Evolutionary conservation across 1,140 invertebrate species (phyloP), one percentile per base, ranked within the genome.

Genomic region (Sitobion miscanthi): DNA sequence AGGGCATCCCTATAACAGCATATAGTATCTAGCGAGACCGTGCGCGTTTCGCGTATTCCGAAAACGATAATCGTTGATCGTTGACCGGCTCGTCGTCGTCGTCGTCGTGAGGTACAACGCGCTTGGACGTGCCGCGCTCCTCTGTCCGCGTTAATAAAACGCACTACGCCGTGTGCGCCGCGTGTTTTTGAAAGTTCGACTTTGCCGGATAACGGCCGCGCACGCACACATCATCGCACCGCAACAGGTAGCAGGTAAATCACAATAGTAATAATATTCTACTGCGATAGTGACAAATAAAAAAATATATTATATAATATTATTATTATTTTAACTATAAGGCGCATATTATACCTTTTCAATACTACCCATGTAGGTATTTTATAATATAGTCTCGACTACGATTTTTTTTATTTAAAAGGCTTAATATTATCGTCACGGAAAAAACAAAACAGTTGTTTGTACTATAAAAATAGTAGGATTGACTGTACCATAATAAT

Each of bases 1-100:
- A 90, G 89, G 89, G 89, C 89, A 69, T 90, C 89, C 89, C 89
- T 90, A 52, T 52, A 90, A 57, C 88, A 30, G 89, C 25, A 49
- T 88, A 89, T 88, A 89, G 49, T n/a, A 89, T 57, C 17, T 42
- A 2, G 38, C 35, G 52, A 89, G 52, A 89, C 17, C 52, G 35
- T 25, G n/a, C 87, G 30, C n/a, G n/a, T 35, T 47, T 49, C 89
- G 35, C 87, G 45, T 57, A 69, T 90, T 62, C 62, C 42, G 35
- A 62, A 62, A 90, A 62, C 38, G 38, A 90, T n/a, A 49, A 30
- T 90, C 89, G 89, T 90, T 62, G 57, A 62, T 62, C 89, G 57
- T 90, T 42, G 54, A 45, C 54, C 89, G 89, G 54, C 54, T 25
- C 35, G 25, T 89, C 49, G 49, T 89, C 87, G 87, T 25, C 35